Evolutionary conservation across 2,888 invertebrate genomes (phyloP).

Genomic region (Tetanocera ferruginea): DNA sequence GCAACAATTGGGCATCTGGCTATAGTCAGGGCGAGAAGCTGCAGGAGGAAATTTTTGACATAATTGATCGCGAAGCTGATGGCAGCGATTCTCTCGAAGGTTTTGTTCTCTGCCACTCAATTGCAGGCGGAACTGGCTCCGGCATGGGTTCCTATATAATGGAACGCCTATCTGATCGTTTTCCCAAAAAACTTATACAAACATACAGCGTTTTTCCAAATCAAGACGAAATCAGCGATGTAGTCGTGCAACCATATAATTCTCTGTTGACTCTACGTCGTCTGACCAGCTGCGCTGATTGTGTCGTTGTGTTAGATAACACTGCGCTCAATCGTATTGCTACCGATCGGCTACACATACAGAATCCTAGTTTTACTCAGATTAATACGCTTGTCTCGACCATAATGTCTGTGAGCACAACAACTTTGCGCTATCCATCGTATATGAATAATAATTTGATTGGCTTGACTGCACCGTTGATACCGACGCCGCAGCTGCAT

Average conservation of each 20-base stretch:
- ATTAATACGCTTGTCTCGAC: slow-evolving; percentile 98
- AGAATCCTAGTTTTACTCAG: slow-evolving; percentile 96
- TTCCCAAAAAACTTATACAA: slow-evolving; percentile 97
- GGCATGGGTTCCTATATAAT: slow-evolving; percentile 98
- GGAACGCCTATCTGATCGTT: slow-evolving; percentile 91
- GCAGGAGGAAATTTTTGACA: slow-evolving; percentile 97
- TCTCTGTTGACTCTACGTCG: slow-evolving; percentile 94
- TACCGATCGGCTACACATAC: slow-evolving; percentile 93
- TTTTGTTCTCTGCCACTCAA: slow-evolving; percentile 98
- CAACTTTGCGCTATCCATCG: slow-evolving; percentile 90
- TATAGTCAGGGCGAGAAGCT: slow-evolving; percentile 93
- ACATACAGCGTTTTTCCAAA: slow-evolving; percentile 99
- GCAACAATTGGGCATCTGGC: slow-evolving; percentile 99
- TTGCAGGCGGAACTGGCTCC: slow-evolving; percentile 99
- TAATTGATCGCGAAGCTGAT: slow-evolving; percentile 98
- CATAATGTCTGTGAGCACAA: slow-evolving; percentile 98
- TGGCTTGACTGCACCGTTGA: slow-evolving; percentile 93
- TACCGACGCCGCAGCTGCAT: slow-evolving; percentile 98
- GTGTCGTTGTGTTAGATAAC: slow-evolving; percentile 97
- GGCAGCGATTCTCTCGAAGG: slow-evolving; percentile 99
- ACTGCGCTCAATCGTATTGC: slow-evolving; percentile 96
- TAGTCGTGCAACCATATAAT: slow-evolving; percentile 97
- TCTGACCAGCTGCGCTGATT: slow-evolving; percentile 95
- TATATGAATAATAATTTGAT: slow-evolving; percentile 99
- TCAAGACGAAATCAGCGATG: slow-evolving; percentile 95